These are phyloP conservation scores for Lemur catta DNA, from an alignment of 2,797 vertebrate genomes.

Conservation along the genomic window DNA sequence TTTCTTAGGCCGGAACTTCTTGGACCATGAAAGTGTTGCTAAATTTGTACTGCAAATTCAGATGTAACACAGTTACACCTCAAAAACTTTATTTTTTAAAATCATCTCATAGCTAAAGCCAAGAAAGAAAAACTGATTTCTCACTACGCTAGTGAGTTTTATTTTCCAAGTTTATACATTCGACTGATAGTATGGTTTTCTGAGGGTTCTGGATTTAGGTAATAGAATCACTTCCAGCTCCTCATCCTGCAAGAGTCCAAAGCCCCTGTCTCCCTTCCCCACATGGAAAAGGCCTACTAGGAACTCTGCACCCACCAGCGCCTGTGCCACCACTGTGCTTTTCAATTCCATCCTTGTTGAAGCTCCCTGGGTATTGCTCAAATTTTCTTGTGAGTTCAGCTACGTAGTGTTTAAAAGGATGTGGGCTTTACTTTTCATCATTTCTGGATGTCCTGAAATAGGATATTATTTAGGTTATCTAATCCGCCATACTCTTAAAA, in stretches of 20 bases:
- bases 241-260: not conserved
- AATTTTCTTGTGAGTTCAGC: not conserved
- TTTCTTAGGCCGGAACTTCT: not conserved
- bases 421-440: not conserved
- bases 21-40: not conserved
- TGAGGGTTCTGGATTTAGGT: not conserved
- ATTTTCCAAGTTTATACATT: not conserved
- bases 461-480: not conserved
- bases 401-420: not conserved
- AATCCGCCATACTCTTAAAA: not conserved
- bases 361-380: not conserved
- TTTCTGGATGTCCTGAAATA: not conserved
- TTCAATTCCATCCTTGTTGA: not conserved
- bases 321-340: rapidly evolving
- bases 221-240: not conserved
- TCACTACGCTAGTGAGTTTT: not conserved
- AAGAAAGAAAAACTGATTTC: not conserved
- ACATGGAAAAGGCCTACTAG: not conserved
- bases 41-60: not conserved
- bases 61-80: not conserved
- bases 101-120: not conserved
- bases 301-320: not conserved
- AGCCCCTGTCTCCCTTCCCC: not conserved
- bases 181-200: not conserved
- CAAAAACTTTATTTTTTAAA: not conserved